Percentiles rank a stretch among this genome's conserved stretches.
Evolutionary conservation across 2,113 vertebrate genomes (phyloP).

Genomic region (Apteryx mantelli): DNA sequence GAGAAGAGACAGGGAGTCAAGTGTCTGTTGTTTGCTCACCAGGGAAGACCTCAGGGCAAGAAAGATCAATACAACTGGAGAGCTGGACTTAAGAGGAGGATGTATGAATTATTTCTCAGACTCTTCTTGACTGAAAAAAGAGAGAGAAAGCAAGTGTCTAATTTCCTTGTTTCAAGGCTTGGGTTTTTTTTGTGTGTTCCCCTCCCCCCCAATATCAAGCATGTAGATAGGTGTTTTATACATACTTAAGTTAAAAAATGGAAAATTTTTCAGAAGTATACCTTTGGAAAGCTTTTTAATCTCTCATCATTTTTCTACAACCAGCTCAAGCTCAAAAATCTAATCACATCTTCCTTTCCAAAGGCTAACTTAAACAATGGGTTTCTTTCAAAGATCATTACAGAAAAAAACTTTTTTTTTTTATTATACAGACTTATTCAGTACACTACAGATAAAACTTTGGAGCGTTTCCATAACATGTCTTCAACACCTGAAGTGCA

Average conservation of each 20-base stretch:
- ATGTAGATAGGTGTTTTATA: not conserved
- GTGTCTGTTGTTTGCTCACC: conserved; percentile 13
- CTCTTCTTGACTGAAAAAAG: not conserved
- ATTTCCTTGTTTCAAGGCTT: not conserved
- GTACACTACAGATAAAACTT: not conserved
- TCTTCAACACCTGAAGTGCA: not conserved
- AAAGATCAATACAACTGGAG: conserved; percentile 30
- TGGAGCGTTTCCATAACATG: not conserved
- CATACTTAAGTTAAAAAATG: not conserved
- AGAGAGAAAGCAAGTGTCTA: not conserved
- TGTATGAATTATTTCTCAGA: conserved; percentile 52
- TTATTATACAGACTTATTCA: not conserved
- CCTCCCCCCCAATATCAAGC: not conserved
- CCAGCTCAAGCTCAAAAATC: not conserved
- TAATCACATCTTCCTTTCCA: not conserved
- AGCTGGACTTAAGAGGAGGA: conserved; percentile 7
- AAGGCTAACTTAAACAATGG: not conserved
- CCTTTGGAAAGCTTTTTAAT: not conserved
- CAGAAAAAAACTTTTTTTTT: not conserved
- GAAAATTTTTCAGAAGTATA: not conserved
- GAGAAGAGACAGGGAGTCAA: conserved; percentile 24
- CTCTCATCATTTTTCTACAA: not conserved
- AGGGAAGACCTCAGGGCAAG: conserved; percentile 4
- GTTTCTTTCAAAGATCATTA: not conserved
- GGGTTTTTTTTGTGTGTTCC: not conserved